Conservation (phyloP, 2,888 invertebrate genomes). For the Himalopsyche tibetana region DNA sequence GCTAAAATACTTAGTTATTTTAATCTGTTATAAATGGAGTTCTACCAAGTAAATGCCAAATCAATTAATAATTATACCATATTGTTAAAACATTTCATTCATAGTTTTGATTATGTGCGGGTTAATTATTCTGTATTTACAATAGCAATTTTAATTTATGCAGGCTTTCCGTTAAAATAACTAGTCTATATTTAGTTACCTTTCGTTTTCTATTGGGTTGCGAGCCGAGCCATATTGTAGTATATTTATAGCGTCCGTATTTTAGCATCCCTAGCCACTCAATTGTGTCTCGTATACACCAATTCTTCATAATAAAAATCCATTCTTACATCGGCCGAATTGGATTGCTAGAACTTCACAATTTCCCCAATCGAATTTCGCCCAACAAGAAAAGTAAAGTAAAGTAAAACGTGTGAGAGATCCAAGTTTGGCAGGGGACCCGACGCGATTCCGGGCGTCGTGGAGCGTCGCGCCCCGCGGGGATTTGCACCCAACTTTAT, state of each 20-base stretch:
- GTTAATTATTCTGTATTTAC: no score
- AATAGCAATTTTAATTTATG: no score
- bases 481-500: constrained; percentile 22
- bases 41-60: no score
- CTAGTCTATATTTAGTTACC: no score
- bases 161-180: no score
- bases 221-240: not conserved
- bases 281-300: constrained; percentile 17
- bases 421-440: constrained; percentile 17
- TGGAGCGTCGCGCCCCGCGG: constrained; percentile 21
- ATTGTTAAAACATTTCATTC: no score
- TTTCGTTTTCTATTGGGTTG: no score
- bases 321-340: constrained; percentile 25
- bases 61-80: no score
- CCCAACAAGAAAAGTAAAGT: constrained; percentile 39
- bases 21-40: no score
- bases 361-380: constrained; percentile 28
- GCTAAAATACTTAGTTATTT: no score
- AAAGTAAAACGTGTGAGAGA: constrained; percentile 32
- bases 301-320: constrained; percentile 19
- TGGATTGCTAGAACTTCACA: constrained; percentile 30
- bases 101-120: no score
- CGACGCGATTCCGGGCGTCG: constrained; percentile 13
- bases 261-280: not conserved
- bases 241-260: not conserved